Base-by-base conservation (phyloP, 2,113 vertebrate species). In the Triplophysa dalaica region DNA sequence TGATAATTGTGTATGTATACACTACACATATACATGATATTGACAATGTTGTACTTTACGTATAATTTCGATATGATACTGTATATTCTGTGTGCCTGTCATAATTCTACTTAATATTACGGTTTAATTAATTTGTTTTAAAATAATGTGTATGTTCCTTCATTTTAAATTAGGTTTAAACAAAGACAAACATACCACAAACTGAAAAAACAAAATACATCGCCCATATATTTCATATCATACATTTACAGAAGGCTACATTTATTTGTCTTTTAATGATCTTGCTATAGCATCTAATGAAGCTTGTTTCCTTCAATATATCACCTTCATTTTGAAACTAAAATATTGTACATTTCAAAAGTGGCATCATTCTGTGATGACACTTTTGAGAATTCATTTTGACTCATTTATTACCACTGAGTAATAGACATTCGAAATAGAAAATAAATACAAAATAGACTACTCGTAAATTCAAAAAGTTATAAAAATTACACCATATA, bases 361-460 rank as follows among this genome's bases (percentile, higher is more conserved):
- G 24, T 38, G n/a, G n/a, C 8, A 13, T 21, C 7, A 13, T 70
- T 11, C 24, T 70, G 29, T n/a, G 8, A 33, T 50, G 54, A n/a
- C 68, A 54, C 50, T 70, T 52, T 70, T 8, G 1, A 9, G 26
- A 70, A 29, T 17, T 52, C 9, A 9, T 41, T 21, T 52, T 56
- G 77, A 38, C 80, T 68, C 76, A 74, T 76, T 77, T 62, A 75
- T 22, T 60, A 62, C 29, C 80, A 26, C 85, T 85, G 72, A 43
- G 38, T 16, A 75, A 83, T 82, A 38, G 33, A 38, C 33, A 38
- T 38, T 7, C 33, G 7, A 7, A 7, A 38, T 38, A 7, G 33
- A 38, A 38, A 63, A 50, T 50, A 50, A 50, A 13, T 50, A 50
- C 2, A 13, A 50, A 13, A 50, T 14, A 50, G 11, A 13, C 11